Percentiles rank a stretch among this genome's conserved stretches.
Conservation (phyloP, 2,888 invertebrate genomes). For the Oscheius sp. region DNA sequence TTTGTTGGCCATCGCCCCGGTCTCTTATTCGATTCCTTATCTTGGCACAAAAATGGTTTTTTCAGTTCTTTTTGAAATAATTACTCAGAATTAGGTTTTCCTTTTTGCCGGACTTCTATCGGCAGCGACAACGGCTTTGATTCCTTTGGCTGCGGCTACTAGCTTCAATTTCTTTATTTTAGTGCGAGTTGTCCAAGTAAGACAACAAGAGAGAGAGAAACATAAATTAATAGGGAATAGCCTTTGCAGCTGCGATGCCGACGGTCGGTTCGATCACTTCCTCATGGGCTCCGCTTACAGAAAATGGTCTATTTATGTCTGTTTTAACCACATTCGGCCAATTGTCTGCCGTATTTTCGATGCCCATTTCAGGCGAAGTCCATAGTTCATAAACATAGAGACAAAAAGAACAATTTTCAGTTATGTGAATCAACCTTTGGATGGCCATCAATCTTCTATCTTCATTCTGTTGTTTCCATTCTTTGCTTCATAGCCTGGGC, state of each 20-base stretch:
- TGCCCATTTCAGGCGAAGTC: constrained; percentile 55
- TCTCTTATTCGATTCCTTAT: constrained; percentile 54
- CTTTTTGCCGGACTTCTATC: constrained; percentile 49
- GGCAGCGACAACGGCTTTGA: constrained; percentile 41
- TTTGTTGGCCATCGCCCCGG: constrained; percentile 63
- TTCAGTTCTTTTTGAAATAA: neutral
- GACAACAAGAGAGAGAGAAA: too few species aligned
- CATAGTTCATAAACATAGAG: neutral
- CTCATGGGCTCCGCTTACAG: constrained; percentile 47
- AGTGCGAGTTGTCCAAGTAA: constrained; percentile 51
- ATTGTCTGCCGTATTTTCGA: constrained; percentile 48
- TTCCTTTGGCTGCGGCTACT: constrained; percentile 40
- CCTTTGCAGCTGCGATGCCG: constrained; percentile 48
- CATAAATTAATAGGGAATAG: constrained; percentile 34
- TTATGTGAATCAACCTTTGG: constrained; percentile 60
- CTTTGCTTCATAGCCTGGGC: constrained; percentile 55
- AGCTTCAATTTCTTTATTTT: constrained; percentile 39
- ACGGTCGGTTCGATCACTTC: constrained; percentile 48
- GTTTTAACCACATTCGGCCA: constrained; percentile 53
- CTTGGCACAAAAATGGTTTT: constrained; percentile 54
- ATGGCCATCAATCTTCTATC: constrained; percentile 66
- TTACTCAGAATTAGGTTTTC: constrained; percentile 34
- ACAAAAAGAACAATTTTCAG: constrained; percentile 26
- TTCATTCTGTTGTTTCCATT: constrained; percentile 59
- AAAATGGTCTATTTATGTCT: constrained; percentile 49